Evolutionary conservation across 2,888 invertebrate genomes (phyloP), one percentile per base, ranked within the genome.

Genomic region (Amphipoea oculea): DNA sequence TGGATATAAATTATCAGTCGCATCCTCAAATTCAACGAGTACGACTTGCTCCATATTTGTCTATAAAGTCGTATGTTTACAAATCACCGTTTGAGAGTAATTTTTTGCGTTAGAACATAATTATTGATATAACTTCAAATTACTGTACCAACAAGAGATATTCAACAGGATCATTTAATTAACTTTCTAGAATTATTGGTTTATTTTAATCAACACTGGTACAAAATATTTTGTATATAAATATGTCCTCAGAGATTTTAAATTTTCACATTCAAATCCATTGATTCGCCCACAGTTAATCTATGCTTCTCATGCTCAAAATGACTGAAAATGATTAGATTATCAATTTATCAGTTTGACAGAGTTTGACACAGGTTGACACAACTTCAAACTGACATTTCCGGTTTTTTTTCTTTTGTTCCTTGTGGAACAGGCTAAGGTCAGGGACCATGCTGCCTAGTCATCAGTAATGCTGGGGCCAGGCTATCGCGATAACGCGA

Each of bases 1-100:
- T 82, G 99, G 99, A 96, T 99, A 99, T 57, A 99, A 97, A 92
- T 99, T 98, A 91, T 99, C 98, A 91, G 96, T 93, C 48, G 94
- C 90, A 90, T 95, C 95, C 83, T 89, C 91, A 62, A 93, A 81
- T 70, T 86, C 87, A 73, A 90, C 78, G 75, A 89, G 82, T 65
- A 60, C 85, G 67, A 81, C 83, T 89, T 91, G 89, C 69, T 93
- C 93, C 94, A 95, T 94, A 51, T 29, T 87, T 71, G n/a, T 42
- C 4, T 51, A 48, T 17, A 17, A 23, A 51, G 40, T 23, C 29
- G 54, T 69, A 36, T 78, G 42, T 60, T n/a, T 60, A 84, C n/a
- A 57, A 81, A 63, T 79, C 42, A 70, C 65, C 3, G 42, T 51
- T 48, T 45, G 11, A 23, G 17, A 51, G n/a, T 62, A 0, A 60